A percentile compares a stretch with the other conserved stretches of the same genome.
These are phyloP conservation scores for Bellardia bayeri DNA, from an alignment of 2,888 invertebrate species.

Conservation along the genomic window DNA sequence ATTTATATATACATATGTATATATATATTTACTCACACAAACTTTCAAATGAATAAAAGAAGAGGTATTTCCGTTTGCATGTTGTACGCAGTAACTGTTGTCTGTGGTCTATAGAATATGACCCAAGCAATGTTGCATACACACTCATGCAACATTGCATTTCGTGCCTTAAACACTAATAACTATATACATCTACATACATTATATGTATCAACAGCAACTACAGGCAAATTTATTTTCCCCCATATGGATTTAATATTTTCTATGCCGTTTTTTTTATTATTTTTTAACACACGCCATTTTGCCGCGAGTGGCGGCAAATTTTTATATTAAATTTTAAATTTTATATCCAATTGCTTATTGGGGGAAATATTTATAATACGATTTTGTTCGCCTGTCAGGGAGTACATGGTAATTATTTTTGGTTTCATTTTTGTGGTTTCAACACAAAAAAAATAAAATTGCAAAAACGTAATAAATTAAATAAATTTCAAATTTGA, in stretches of 20 bases:
- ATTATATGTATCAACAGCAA: not conserved
- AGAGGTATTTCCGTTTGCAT: conserved; percentile 21
- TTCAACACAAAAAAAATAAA: conserved; percentile 23
- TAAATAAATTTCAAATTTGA: conserved; percentile 26
- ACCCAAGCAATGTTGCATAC: not conserved
- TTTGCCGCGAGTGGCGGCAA: not conserved
- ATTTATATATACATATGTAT: not conserved
- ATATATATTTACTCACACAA: not conserved
- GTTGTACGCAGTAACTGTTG: not conserved
- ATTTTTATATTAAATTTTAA: conserved; percentile 43
- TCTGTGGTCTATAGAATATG: conserved; percentile 43
- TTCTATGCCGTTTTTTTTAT: not conserved
- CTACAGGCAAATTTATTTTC: not conserved
- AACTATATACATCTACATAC: not conserved
- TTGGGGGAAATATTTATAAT: conserved; percentile 40
- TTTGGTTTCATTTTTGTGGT: conserved; percentile 62
- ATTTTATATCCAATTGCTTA: conserved; percentile 46
- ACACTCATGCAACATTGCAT: not conserved
- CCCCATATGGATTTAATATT: not conserved
- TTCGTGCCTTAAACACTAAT: not conserved
- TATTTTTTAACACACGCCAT: conserved; percentile 12
- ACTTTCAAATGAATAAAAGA: too few relatives aligned
- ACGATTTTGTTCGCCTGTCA: conserved; percentile 38
- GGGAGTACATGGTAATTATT: conserved; percentile 61
- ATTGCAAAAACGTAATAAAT: conserved; percentile 28